phyloP scores from a whole-genome alignment of 2,113 vertebrate species.

The Daubentonia madagascariensis region DNA sequence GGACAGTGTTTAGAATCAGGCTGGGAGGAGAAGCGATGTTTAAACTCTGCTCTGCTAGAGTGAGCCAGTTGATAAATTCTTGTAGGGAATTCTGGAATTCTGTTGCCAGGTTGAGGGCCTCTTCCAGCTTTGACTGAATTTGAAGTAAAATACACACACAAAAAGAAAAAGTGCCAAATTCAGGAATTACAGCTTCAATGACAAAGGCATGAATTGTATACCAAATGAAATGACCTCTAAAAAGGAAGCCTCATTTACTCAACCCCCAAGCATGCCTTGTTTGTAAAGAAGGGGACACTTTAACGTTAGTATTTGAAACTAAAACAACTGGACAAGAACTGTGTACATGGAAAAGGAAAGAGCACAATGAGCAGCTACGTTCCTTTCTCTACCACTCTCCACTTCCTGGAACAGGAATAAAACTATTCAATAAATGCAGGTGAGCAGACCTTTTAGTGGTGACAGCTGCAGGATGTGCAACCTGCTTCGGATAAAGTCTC shows the following conservation, averaged over 20 bases:
- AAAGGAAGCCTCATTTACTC: conserved; percentile 36
- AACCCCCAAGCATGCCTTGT: neutral
- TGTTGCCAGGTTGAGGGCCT: conserved; percentile 92
- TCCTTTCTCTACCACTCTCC: conserved; percentile 11
- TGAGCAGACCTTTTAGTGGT: neutral
- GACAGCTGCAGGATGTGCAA: conserved; percentile 61
- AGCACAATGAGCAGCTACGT: neutral
- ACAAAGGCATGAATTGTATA: conserved; percentile 74
- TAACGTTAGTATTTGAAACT: conserved; percentile 28
- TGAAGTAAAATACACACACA: conserved; percentile 35
- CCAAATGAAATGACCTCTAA: conserved; percentile 26
- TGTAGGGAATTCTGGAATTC: conserved; percentile 98
- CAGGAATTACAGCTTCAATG: neutral
- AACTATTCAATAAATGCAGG: neutral
- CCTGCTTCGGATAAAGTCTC: conserved; percentile 66
- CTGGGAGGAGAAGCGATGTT: conserved; percentile 93
- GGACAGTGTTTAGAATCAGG: conserved; percentile 93
- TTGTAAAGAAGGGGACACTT: conserved; percentile 61
- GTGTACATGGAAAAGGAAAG: conserved; percentile 39
- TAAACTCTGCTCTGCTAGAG: conserved; percentile 94
- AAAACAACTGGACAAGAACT: neutral
- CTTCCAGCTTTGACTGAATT: conserved; percentile 94
- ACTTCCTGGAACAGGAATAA: conserved; percentile 41
- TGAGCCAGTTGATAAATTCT: conserved; percentile 99
- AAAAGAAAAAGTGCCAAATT: conserved; percentile 52